Evolutionary conservation across 2,888 invertebrate species (phyloP), one percentile per base, ranked within the genome.

Genomic region (Ligdia adustata): DNA sequence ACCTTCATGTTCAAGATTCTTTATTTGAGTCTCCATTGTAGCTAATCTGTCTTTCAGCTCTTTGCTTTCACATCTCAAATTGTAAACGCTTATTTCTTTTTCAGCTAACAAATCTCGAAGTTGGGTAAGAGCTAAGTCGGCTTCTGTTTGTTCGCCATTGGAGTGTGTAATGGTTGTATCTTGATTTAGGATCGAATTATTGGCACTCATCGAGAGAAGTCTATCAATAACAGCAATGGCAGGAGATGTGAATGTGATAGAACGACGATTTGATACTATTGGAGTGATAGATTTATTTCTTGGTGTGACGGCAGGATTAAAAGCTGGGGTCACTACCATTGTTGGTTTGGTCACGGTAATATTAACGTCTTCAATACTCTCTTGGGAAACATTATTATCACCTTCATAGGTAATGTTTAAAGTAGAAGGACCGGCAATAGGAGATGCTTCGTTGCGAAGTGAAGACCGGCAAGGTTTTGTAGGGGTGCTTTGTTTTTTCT

Each of bases 161-260:
- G 64, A 54, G 35, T 70, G 71, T 3, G 67, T 62, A 4, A 74
- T 53, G 9, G 75, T 69, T 16, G 68, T 63, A 20, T 84, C 81
- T 11, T 75, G 71, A 14, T 66, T 68, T 7, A 76, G 35, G 14
- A 72, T 48, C 11, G 88, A 78, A 57, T 70, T 80, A 48, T 83
- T 83, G 24, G 75, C 77, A 55, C 89, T 90, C 42, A 90, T 67
- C 34, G 88, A 88, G 42, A 91, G 71, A 28, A 91, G 79, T 69
- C 87, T 81, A 55, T 91, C 91, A 72, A 91, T 91, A 71, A 88
- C 88, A 60, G 90, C 89, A 66, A 91, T 88, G 66, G 91, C 91
- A 55, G 91, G 90, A 35, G 91, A 89, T 40, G 87, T 82, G 62
- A 86, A 85, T 62, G 79, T 83, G 54, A 84, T 64, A 51, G 89